phyloP scores from a whole-genome alignment of 2,888 invertebrate genomes.

The Spodoptera exigua region DNA sequence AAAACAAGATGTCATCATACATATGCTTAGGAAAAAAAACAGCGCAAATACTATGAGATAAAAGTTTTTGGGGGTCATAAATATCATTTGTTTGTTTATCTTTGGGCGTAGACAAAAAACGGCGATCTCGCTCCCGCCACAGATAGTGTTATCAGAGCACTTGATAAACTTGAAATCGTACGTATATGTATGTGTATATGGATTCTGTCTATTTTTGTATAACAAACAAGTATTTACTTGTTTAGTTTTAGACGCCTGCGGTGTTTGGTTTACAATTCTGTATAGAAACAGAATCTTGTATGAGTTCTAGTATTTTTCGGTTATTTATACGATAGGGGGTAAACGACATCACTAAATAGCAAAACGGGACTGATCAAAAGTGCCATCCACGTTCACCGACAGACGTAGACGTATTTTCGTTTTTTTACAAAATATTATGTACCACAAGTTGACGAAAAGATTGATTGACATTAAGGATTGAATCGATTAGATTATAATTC shows the following conservation, averaged over 20 bases:
- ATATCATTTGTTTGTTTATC: constrained; percentile 3
- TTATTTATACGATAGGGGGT: too few relatives aligned
- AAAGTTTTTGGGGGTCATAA: constrained; percentile 3
- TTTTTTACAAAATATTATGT: too few relatives aligned
- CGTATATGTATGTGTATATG: constrained; percentile 28
- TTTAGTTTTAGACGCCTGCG: constrained; percentile 39
- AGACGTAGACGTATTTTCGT: too few relatives aligned
- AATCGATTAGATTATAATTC: too few relatives aligned
- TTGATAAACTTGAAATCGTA: constrained; percentile 56
- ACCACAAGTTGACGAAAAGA: too few relatives aligned
- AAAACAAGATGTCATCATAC: constrained; percentile 4
- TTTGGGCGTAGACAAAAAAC: constrained; percentile 6
- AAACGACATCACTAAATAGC: too few relatives aligned
- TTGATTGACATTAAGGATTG: too few relatives aligned
- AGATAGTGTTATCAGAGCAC: constrained; percentile 52
- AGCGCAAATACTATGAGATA: constrained; percentile 16
- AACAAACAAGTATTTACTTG: constrained; percentile 32
- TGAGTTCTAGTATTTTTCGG: too few relatives aligned
- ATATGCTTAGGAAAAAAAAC: not conserved
- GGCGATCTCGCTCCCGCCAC: constrained; percentile 26
- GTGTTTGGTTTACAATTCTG: constrained; percentile 39
- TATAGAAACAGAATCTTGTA: constrained; percentile 23
- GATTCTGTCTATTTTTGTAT: constrained; percentile 48
- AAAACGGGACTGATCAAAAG: too few relatives aligned
- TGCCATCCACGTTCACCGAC: too few relatives aligned